phyloP scores from a whole-genome alignment of 2,888 invertebrate genomes.

The Drosophila neutralis region DNA sequence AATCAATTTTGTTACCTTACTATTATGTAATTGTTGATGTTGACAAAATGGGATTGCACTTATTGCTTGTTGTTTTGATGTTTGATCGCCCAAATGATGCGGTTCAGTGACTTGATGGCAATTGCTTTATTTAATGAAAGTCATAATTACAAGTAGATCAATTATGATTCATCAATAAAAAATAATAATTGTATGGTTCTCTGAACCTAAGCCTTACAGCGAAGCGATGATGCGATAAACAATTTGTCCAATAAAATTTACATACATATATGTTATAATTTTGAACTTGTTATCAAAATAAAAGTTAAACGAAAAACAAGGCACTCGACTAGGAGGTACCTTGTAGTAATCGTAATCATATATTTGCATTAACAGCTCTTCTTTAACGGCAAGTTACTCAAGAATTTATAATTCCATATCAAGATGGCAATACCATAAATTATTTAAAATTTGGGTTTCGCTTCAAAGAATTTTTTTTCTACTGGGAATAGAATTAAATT shows the following conservation, averaged over 20 bases:
- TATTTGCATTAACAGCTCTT: background rate
- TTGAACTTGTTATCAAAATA: background rate
- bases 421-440: background rate
- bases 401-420: background rate
- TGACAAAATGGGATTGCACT: slow-evolving; percentile 16
- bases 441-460: background rate
- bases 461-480: background rate
- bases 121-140: slow-evolving; percentile 27
- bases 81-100: slow-evolving; percentile 14
- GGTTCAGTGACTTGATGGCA: slow-evolving; percentile 23
- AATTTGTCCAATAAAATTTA: slow-evolving; percentile 4
- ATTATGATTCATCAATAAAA: background rate
- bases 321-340: background rate
- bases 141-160: background rate
- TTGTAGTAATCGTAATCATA: background rate
- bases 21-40: slow-evolving; percentile 29
- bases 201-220: background rate
- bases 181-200: background rate
- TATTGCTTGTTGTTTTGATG: slow-evolving; percentile 1
- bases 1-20: slow-evolving; percentile 30
- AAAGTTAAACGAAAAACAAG: background rate
- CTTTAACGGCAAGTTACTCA: background rate
- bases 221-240: slow-evolving; percentile 1
- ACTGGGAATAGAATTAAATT: background rate
- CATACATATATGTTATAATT: background rate